Percentiles rank a stretch among this genome's conserved stretches.
phyloP scores from a whole-genome alignment of 2,888 invertebrate genomes.

The Eupithecia exiguata region DNA sequence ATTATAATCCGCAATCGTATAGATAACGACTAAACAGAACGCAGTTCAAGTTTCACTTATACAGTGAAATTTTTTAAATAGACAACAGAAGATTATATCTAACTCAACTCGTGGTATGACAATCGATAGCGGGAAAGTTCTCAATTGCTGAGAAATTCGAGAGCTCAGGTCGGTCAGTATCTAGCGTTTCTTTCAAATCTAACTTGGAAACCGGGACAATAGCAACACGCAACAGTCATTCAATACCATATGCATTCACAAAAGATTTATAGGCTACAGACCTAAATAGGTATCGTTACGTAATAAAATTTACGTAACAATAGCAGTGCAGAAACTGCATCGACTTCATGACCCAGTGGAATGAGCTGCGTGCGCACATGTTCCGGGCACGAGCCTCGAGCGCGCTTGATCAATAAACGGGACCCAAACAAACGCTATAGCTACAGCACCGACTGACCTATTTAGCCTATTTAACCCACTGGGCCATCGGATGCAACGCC shows the following conservation, averaged over 20 bases:
- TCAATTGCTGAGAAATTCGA: not conserved
- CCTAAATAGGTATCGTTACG: conserved; percentile 30
- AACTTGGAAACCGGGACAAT: conserved; percentile 3
- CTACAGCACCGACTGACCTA: conserved; percentile 72
- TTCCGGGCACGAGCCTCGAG: conserved; percentile 38
- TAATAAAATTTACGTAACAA: conserved; percentile 40
- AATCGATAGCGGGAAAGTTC: not conserved
- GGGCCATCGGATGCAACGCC: conserved; percentile 38
- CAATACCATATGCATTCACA: conserved; percentile 10
- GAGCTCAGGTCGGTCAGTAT: not conserved
- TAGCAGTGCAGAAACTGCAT: conserved; percentile 51
- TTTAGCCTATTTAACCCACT: conserved; percentile 53
- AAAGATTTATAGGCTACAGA: conserved; percentile 13
- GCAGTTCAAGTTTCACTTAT: not conserved
- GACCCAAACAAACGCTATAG: conserved; percentile 79
- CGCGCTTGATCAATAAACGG: conserved; percentile 71
- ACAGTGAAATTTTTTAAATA: not conserved
- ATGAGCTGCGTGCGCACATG: conserved; percentile 70
- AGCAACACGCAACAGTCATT: conserved; percentile 10
- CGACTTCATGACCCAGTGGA: conserved; percentile 48
- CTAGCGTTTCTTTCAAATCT: not conserved
- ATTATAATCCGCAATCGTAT: not conserved
- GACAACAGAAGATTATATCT: not conserved
- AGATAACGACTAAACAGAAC: not conserved
- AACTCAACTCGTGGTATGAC: not conserved